phyloP scores from a whole-genome alignment of 2,888 invertebrate species.

The Conus canariensis region DNA sequence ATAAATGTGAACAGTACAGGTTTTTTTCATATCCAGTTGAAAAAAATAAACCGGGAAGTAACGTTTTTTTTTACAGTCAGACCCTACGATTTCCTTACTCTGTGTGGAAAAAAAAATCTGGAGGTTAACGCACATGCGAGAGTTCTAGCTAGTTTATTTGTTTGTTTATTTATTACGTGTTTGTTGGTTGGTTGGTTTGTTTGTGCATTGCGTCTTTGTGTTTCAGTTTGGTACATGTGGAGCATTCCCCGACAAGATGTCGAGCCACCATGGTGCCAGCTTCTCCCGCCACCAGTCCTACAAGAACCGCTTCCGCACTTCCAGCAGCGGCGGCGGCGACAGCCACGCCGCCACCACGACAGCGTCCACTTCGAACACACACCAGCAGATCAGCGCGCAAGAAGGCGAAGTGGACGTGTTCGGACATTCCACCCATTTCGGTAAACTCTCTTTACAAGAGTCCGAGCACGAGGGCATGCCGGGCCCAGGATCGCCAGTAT shows the following conservation, averaged over 20 bases:
- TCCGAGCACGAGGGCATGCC: not conserved
- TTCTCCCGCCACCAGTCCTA: constrained; percentile 41
- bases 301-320: constrained; percentile 47
- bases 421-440: constrained; percentile 8
- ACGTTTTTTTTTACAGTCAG: too few species aligned
- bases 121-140: too few species aligned
- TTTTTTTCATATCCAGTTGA: too few species aligned
- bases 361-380: not conserved
- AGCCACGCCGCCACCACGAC: not conserved
- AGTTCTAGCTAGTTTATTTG: too few species aligned
- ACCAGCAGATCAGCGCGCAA: not conserved
- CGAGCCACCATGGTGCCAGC: not conserved
- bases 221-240: not conserved
- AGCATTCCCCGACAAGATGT: constrained; percentile 23
- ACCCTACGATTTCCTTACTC: too few species aligned
- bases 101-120: too few species aligned
- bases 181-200: too few species aligned
- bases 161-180: too few species aligned
- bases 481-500: not conserved
- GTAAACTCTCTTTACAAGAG: not conserved
- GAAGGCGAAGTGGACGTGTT: constrained; percentile 21
- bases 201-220: too few species aligned
- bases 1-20: too few species aligned
- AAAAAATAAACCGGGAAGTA: too few species aligned
- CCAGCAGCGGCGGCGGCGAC: constrained; percentile 31